Evolutionary conservation across 2,797 vertebrate species (phyloP), one percentile per base, ranked within the genome.

Genomic region (Coregonus ussuriensis): DNA sequence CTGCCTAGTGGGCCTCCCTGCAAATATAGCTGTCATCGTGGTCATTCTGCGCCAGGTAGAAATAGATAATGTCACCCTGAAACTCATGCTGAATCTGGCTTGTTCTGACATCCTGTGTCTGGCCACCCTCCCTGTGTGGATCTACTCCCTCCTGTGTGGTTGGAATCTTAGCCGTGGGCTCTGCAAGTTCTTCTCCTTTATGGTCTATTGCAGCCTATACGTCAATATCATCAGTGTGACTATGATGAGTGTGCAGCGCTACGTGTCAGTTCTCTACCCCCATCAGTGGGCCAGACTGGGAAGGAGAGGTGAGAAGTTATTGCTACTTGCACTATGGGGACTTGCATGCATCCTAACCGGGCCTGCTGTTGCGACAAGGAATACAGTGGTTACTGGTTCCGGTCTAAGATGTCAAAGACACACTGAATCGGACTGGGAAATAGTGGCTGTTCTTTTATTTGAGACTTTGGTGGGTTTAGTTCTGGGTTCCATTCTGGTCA

Each of bases 1-100:
- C 37, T 82, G 72, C 15, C 1, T 76, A 1, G 15, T 79, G n/a
- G 83, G 83, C 21, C 21, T 82, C 72, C 79, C 83, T 18, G 83
- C 81, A 16, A 87, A 78, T 65, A 9, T 18, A 3, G 2, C 31
- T 3, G 77, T 69, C 5, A n/a, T 82, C 7, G 21, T 52, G 67
- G 53, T 47, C 2, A 72, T 82, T n/a, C 67, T 75, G 7, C 5
- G 7, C 1, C 47, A 66, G 14, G 18, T 76, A 13, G 41, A 70
- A 74, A 54, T 29, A 5, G 67, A 53, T 16, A 62, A 74, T 66
- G 66, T 78, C 68, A 78, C 80, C n/a, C 25, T 78, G 1, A 14
- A 18, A 6, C 59, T 78, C 35, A 78, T 81, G 15, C 63, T 78
- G 4, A 75, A 56, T 15, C 80, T 82, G 80, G 76, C 77, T 1